Percentiles rank a stretch among this genome's conserved stretches.
These are phyloP conservation scores for Grammomys dolichurus DNA, from an alignment of 2,113 vertebrate genomes.

Conservation along the genomic window DNA sequence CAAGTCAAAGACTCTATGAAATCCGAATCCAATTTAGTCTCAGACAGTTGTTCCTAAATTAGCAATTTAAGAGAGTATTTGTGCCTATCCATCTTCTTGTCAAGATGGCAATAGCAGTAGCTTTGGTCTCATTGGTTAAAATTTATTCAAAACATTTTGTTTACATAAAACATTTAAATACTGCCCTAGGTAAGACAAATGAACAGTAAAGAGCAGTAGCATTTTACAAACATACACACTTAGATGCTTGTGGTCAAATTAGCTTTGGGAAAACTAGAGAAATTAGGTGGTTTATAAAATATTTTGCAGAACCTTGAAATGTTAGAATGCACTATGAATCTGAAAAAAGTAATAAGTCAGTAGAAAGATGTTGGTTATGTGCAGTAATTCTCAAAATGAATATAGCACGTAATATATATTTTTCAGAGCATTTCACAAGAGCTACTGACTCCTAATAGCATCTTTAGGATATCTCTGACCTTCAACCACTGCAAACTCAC, in stretches of 20 bases:
- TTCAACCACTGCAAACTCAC: neutral
- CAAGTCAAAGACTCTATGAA: neutral
- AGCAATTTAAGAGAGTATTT: neutral
- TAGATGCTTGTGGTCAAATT: neutral
- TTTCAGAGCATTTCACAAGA: neutral
- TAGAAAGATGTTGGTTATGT: neutral
- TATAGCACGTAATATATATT: neutral
- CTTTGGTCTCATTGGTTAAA: neutral
- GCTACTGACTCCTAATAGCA: neutral
- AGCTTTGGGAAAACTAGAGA: neutral
- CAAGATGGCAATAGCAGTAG: neutral
- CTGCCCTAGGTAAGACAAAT: neutral
- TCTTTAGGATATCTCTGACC: neutral
- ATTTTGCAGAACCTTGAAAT: slow-evolving; percentile 33
- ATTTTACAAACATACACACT: neutral
- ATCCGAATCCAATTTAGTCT: neutral
- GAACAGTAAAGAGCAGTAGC: neutral
- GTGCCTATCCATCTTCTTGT: neutral
- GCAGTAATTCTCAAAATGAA: neutral
- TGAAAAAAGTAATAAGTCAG: neutral
- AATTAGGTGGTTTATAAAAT: neutral
- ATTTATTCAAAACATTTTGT: neutral
- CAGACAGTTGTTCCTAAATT: neutral
- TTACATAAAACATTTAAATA: neutral
- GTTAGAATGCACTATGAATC: neutral